Evolutionary conservation across 2,113 vertebrate species (phyloP).

Genomic region (Piprites chloris): DNA sequence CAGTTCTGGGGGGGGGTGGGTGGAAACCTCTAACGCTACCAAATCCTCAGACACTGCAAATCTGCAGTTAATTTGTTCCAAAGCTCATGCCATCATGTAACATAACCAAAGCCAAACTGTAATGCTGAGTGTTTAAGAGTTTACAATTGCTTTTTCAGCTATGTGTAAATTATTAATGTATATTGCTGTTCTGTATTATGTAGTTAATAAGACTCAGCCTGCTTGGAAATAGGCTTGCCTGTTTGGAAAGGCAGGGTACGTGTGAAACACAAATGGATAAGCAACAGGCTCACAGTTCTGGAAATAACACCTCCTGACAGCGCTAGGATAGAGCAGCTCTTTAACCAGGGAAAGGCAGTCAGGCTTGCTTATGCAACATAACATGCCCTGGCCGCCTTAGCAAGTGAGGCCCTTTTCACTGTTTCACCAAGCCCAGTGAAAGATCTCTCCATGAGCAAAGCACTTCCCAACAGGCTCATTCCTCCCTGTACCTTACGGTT

Average conservation of each 20-base stretch:
- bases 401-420: not conserved
- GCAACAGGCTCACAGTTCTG: conserved; percentile 31
- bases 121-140: not conserved
- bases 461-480: not conserved
- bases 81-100: conserved; percentile 14
- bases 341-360: conserved; percentile 22
- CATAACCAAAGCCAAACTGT: conserved; percentile 22
- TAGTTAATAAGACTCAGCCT: conserved; percentile 16
- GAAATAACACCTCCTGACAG: conserved; percentile 62
- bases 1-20: not conserved
- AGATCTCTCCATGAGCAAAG: not conserved
- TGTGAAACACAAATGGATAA: conserved; percentile 37
- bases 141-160: conserved; percentile 48
- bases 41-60: not conserved
- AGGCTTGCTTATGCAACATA: conserved; percentile 18
- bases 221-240: conserved; percentile 41
- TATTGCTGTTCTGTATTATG: conserved; percentile 42
- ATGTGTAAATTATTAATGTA: conserved; percentile 33
- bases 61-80: conserved; percentile 24
- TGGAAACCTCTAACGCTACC: not conserved
- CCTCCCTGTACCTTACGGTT: rapidly evolving
- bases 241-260: conserved; percentile 16
- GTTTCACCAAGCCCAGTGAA: not conserved
- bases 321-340: not conserved
- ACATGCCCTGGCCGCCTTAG: not conserved